Conservation (phyloP, 1,140 invertebrate genomes). For the Spodoptera frugiperda region DNA sequence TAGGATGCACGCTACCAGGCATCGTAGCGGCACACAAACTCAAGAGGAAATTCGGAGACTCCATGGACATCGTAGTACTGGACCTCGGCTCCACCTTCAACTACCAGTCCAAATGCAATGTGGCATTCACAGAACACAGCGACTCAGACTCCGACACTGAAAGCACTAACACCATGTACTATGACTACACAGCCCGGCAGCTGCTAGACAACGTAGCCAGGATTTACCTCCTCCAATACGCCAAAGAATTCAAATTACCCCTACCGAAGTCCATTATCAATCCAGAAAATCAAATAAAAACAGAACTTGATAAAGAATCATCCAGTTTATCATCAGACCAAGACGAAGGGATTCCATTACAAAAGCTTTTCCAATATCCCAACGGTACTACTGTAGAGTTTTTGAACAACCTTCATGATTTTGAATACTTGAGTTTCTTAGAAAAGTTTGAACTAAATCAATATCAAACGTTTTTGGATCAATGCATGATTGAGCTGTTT, state of each 20-base stretch:
- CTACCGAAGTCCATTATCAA: slow-evolving; percentile 66
- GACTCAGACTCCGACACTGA: slow-evolving; percentile 46
- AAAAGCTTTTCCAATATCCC: slow-evolving; percentile 74
- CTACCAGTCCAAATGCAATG: slow-evolving; percentile 63
- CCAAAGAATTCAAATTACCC: slow-evolving; percentile 72
- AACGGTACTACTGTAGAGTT: slow-evolving; percentile 67
- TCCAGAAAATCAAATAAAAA: slow-evolving; percentile 46
- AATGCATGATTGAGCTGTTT: slow-evolving; percentile 71
- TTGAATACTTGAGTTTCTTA: slow-evolving; percentile 69
- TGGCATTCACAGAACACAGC: slow-evolving; percentile 65
- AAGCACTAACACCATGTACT: slow-evolving; percentile 42
- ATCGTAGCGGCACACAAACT: slow-evolving; percentile 80
- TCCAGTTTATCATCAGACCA: not conserved
- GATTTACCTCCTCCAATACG: slow-evolving; percentile 66
- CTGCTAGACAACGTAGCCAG: slow-evolving; percentile 62
- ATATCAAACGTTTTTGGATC: slow-evolving; percentile 71
- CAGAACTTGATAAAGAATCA: not conserved
- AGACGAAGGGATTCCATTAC: slow-evolving; percentile 53
- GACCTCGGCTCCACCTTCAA: slow-evolving; percentile 57
- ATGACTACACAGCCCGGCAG: slow-evolving; percentile 56
- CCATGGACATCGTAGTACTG: slow-evolving; percentile 77
- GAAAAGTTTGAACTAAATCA: slow-evolving; percentile 79
- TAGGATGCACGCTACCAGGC: slow-evolving; percentile 78
- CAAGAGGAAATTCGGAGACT: slow-evolving; percentile 75
- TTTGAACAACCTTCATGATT: slow-evolving; percentile 68